Evolutionary conservation across 2,113 vertebrate species (phyloP).

Genomic region (Eudyptes chrysolophus): DNA sequence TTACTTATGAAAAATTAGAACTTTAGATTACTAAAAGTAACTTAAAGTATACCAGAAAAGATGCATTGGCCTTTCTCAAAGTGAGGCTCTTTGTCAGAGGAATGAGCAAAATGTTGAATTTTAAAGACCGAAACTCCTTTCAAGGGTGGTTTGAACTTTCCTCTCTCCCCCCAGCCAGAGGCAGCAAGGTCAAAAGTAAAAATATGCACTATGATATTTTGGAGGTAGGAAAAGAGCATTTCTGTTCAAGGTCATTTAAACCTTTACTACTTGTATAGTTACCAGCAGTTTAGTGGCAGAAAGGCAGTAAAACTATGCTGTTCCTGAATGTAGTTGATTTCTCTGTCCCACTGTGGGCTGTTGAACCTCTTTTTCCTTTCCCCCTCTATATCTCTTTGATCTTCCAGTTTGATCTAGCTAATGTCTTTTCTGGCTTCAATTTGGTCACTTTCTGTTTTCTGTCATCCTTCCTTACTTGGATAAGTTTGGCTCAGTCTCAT

Average conservation of each 20-base stretch:
- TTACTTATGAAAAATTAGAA: not conserved
- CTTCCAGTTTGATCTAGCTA: not conserved
- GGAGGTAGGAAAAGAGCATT: not conserved
- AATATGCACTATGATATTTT: not conserved
- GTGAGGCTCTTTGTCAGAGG: not conserved
- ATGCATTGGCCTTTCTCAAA: not conserved
- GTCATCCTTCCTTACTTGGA: not conserved
- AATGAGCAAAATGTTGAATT: not conserved
- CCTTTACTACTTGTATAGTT: accelerated
- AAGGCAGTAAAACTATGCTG: not conserved
- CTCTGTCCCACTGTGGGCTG: not conserved
- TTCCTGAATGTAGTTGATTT: not conserved
- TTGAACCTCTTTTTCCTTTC: not conserved
- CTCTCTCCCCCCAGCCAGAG: not conserved
- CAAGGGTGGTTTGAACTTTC: not conserved
- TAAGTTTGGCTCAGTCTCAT: not conserved
- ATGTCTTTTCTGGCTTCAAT: not conserved
- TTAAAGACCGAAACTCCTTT: not conserved
- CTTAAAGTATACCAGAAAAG: not conserved
- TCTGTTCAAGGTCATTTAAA: not conserved
- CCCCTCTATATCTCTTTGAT: not conserved
- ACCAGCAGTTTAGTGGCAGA: not conserved
- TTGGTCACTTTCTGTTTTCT: not conserved
- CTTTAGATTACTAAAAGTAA: not conserved
- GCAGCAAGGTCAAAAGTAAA: not conserved